These are phyloP conservation scores for Phacellophora camtschatica DNA, from an alignment of 30 jellyfish, hydroid and myxozoan genomes.

Conservation along the genomic window DNA sequence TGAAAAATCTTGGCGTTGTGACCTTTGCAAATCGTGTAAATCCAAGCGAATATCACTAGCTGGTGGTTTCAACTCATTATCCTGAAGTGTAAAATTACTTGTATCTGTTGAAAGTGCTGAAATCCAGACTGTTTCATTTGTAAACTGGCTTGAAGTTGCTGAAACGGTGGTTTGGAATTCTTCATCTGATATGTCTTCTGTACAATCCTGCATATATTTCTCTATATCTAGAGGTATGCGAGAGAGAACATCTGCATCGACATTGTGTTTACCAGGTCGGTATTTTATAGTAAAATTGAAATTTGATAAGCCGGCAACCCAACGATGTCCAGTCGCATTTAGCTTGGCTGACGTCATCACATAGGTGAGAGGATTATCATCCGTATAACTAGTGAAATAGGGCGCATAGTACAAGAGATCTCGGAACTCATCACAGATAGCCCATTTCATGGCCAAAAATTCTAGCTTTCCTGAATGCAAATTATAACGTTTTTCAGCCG, in stretches of 20 bases:
- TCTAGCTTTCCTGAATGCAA: conserved; percentile 34
- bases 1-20: conserved; percentile 12
- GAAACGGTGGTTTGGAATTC: conserved; percentile 33
- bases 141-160: not conserved
- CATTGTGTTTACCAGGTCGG: conserved; percentile 28
- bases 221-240: conserved; percentile 23
- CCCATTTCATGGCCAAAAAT: conserved; percentile 53
- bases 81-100: not conserved
- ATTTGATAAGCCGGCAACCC: conserved; percentile 41
- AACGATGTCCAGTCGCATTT: conserved; percentile 54
- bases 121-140: not conserved
- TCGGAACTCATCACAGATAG: conserved; percentile 28
- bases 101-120: not conserved
- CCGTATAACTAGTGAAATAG: conserved; percentile 8
- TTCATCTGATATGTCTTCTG: conserved; percentile 2
- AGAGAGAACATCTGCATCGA: conserved; percentile 34
- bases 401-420: conserved; percentile 27
- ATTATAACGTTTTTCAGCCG: conserved; percentile 21
- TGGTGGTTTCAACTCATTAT: not conserved
- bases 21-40: not conserved
- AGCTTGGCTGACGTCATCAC: conserved; percentile 27
- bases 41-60: not conserved
- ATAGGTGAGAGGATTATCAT: conserved; percentile 36
- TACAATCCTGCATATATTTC: conserved; percentile 1
- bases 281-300: conserved; percentile 26